A percentile compares a stretch with the other conserved stretches of the same genome.
Conservation (phyloP, 2,888 invertebrate species). For the Yponomeuta cagnagella region DNA sequence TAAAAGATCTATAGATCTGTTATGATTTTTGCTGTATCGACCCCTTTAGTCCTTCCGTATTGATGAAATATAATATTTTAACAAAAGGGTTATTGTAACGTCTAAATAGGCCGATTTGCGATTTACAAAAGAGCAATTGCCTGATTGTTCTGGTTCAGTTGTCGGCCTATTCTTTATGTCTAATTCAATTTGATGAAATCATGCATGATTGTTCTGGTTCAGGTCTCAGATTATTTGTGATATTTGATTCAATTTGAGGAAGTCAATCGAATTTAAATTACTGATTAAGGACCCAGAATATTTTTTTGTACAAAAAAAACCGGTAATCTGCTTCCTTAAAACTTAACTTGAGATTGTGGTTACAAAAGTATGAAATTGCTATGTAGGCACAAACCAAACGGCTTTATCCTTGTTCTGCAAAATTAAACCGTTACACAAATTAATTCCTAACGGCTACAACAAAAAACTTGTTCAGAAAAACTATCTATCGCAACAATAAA, state of each 20-base stretch:
- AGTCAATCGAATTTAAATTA: no score
- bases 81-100: conserved; percentile 40
- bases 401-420: neutral
- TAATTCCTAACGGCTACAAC: conserved; percentile 17
- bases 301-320: no score
- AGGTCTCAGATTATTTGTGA: neutral
- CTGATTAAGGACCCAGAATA: no score
- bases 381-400: no score
- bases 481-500: conserved; percentile 31
- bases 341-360: neutral
- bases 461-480: conserved; percentile 26
- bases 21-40: conserved; percentile 44
- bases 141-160: conserved; percentile 16
- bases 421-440: conserved; percentile 13
- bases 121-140: conserved; percentile 37
- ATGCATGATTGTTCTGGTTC: no score
- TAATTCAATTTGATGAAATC: no score
- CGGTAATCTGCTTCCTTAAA: no score
- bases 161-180: conserved; percentile 26
- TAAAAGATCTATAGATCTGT: conserved; percentile 41
- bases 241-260: no score
- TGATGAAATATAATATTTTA: conserved; percentile 63
- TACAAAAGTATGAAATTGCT: neutral
- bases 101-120: conserved; percentile 23
- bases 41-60: conserved; percentile 29